phyloP scores from a whole-genome alignment of 2,888 invertebrate genomes.

The Eupithecia subumbrata region DNA sequence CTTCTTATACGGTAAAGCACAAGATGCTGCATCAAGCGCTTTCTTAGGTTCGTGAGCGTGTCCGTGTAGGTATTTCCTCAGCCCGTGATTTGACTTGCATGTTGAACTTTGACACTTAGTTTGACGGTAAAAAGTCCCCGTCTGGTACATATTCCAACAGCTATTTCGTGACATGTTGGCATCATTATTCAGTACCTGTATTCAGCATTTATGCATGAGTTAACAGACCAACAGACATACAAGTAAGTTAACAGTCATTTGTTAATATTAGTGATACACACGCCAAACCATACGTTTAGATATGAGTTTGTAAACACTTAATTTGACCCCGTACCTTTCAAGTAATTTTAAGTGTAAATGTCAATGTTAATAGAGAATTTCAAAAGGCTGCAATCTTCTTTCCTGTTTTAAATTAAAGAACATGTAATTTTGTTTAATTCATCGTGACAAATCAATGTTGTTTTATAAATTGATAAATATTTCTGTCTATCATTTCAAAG shows the following conservation, averaged over 20 bases:
- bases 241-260: not conserved
- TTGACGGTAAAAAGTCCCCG: slow-evolving; percentile 15
- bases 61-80: slow-evolving; percentile 17
- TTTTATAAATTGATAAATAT: slow-evolving; percentile 15
- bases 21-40: slow-evolving; percentile 55
- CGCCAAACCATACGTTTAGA: slow-evolving; percentile 43
- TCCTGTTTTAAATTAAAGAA: slow-evolving; percentile 22
- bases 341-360: slow-evolving; percentile 69
- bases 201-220: not conserved
- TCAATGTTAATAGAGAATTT: slow-evolving; percentile 72
- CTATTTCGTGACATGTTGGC: not conserved
- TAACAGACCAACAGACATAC: not conserved
- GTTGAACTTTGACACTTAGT: slow-evolving; percentile 9
- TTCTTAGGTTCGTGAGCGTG: slow-evolving; percentile 47
- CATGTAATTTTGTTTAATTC: slow-evolving; percentile 15
- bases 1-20: slow-evolving; percentile 60
- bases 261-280: slow-evolving; percentile 32
- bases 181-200: not conserved
- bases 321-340: slow-evolving; percentile 61
- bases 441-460: slow-evolving; percentile 17
- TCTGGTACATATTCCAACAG: not conserved
- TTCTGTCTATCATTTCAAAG: slow-evolving; percentile 12
- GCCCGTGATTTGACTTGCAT: slow-evolving; percentile 21
- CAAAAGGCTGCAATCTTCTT: slow-evolving; percentile 50
- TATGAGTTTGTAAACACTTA: slow-evolving; percentile 61